phyloP scores from a whole-genome alignment of 2,888 invertebrate genomes.

The Xanthorhoe designata region DNA sequence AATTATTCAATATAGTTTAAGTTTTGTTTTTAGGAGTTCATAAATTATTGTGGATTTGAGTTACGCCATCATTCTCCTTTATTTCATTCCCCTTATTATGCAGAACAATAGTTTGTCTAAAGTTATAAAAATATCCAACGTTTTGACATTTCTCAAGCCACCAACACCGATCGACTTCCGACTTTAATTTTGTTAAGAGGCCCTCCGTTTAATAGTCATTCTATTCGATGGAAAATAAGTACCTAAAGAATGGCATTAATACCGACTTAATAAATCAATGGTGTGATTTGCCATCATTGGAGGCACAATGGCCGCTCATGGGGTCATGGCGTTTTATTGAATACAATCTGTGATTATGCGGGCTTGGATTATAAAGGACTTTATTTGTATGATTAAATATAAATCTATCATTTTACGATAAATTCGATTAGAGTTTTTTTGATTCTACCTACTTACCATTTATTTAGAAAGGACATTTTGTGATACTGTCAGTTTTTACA shows the following conservation, averaged over 20 bases:
- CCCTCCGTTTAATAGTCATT: constrained; percentile 27
- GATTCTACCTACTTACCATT: too few relatives aligned
- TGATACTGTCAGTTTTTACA: neutral
- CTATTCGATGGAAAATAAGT: constrained; percentile 27
- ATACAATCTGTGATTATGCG: constrained; percentile 70
- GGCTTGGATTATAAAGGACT: constrained; percentile 51
- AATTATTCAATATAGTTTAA: too few relatives aligned
- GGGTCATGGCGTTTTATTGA: constrained; percentile 77
- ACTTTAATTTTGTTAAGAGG: constrained; percentile 37
- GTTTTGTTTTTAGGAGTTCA: too few relatives aligned
- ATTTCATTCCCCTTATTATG: too few relatives aligned
- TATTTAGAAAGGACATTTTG: too few relatives aligned
- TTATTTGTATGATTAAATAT: constrained; percentile 28
- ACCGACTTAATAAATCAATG: constrained; percentile 46
- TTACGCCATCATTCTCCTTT: too few relatives aligned
- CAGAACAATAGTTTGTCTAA: too few relatives aligned
- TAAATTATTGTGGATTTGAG: too few relatives aligned
- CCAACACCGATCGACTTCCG: constrained; percentile 1
- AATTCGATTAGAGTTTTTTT: neutral
- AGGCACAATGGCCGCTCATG: constrained; percentile 62
- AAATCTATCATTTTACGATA: neutral
- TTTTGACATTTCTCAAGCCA: neutral
- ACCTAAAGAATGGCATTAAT: constrained; percentile 35
- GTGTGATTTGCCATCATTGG: constrained; percentile 67
- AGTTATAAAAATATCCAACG: too few relatives aligned